Conservation (phyloP, 2,888 invertebrate genomes). For the Exocentrus adspersus region DNA sequence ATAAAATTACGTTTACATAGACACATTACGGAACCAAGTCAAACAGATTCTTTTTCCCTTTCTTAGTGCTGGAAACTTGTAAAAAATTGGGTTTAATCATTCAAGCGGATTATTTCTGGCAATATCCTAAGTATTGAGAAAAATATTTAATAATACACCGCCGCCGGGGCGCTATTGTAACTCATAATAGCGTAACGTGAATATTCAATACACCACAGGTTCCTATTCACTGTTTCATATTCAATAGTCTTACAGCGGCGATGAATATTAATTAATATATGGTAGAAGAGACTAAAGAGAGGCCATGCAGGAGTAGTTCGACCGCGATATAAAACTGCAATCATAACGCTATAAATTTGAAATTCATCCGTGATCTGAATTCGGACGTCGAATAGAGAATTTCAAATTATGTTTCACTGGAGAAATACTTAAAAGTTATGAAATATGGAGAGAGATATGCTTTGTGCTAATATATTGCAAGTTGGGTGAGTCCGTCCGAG, state of each 20-base stretch:
- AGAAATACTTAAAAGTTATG: constrained; percentile 20
- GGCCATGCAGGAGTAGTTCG: not conserved
- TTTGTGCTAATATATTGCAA: constrained; percentile 21
- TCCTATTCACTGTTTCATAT: not conserved
- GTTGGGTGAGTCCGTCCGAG: too few relatives aligned
- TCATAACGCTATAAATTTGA: constrained; percentile 28
- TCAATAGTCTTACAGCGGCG: not conserved
- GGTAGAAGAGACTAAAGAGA: not conserved
- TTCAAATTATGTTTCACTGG: constrained; percentile 24
- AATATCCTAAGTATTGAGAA: too few relatives aligned
- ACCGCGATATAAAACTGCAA: constrained; percentile 23
- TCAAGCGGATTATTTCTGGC: too few relatives aligned
- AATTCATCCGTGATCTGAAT: constrained; percentile 28
- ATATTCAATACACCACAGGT: not conserved
- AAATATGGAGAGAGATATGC: constrained; percentile 6
- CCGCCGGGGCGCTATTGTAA: not conserved
- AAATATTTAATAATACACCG: too few relatives aligned
- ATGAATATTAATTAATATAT: constrained; percentile 17
- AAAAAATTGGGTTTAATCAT: too few relatives aligned
- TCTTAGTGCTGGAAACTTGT: too few relatives aligned
- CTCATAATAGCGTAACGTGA: not conserved
- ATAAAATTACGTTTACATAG: too few relatives aligned
- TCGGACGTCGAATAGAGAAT: constrained; percentile 19
- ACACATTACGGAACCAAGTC: too few relatives aligned
- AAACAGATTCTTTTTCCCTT: too few relatives aligned